These are phyloP conservation scores for Machimus rusticus DNA, from an alignment of 2,888 invertebrate species.

Conservation along the genomic window DNA sequence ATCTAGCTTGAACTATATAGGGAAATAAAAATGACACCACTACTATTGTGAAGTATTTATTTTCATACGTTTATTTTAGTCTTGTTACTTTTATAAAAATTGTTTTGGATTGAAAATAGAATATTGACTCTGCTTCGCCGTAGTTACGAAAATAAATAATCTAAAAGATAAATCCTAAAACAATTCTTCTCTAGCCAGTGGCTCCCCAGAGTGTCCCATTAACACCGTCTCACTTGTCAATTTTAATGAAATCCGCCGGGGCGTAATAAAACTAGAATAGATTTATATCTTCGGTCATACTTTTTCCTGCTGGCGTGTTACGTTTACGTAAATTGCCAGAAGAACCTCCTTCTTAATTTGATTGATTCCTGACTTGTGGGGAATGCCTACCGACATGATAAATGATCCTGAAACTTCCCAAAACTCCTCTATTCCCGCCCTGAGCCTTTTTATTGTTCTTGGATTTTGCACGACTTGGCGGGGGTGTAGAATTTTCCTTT, in stretches of 20 bases:
- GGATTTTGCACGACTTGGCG: neutral
- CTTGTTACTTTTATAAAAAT: no score
- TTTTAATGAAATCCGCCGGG: neutral
- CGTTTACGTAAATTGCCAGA: conserved; percentile 22
- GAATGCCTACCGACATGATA: conserved; percentile 30
- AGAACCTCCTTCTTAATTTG: conserved; percentile 23
- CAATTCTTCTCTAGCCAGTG: neutral
- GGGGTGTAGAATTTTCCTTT: neutral
- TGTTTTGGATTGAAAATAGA: no score
- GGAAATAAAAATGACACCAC: no score
- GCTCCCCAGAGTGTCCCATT: neutral
- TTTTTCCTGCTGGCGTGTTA: neutral
- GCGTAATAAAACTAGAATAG: conserved; percentile 24
- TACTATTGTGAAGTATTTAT: no score
- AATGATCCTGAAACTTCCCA: neutral
- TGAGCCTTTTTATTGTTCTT: conserved; percentile 32
- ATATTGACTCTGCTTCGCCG: no score
- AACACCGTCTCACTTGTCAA: neutral
- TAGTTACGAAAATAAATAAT: neutral
- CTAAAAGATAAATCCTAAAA: neutral
- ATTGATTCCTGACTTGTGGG: conserved; percentile 30
- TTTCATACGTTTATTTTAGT: no score
- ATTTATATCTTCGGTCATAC: conserved; percentile 24
- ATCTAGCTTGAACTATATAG: no score
- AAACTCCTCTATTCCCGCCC: neutral